Evolutionary conservation across 2,797 vertebrate genomes (phyloP).

Genomic region (Phoxinus dragarum): DNA sequence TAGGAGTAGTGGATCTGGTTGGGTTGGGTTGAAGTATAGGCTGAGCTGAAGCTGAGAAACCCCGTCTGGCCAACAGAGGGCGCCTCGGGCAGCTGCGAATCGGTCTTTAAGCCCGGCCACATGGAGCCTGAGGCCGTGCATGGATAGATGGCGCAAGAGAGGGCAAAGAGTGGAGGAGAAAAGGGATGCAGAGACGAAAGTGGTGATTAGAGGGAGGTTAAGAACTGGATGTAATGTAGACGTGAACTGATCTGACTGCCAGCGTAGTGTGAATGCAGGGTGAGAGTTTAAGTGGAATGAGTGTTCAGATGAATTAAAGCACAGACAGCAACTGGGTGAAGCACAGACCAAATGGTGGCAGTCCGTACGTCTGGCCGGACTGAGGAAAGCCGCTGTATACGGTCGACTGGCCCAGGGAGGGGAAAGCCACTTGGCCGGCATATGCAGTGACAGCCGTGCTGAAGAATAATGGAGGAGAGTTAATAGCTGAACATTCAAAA

Average conservation of each 20-base stretch:
- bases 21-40: conserved; percentile 92
- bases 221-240: conserved; percentile 54
- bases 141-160: conserved; percentile 58
- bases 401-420: conserved; percentile 88
- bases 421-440: conserved; percentile 86
- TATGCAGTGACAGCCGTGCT: conserved; percentile 88
- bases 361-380: conserved; percentile 91
- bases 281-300: conserved; percentile 63
- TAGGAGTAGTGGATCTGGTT: conserved; percentile 97
- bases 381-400: conserved; percentile 92
- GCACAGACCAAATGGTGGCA: conserved; percentile 95
- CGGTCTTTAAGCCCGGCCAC: conserved; percentile 99
- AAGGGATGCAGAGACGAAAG: conserved; percentile 52
- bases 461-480: neutral
- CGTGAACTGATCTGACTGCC: conserved; percentile 62
- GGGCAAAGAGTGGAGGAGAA: conserved; percentile 34
- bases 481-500: neutral
- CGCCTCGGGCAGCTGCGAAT: conserved; percentile 93
- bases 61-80: conserved; percentile 94
- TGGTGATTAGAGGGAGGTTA: conserved; percentile 56
- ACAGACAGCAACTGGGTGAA: conserved; percentile 43
- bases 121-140: conserved; percentile 87
- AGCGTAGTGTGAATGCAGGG: conserved; percentile 68
- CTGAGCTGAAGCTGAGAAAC: conserved; percentile 97
- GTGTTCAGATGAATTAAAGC: conserved; percentile 19